Evolutionary conservation across 2,888 invertebrate species (phyloP).

Genomic region (Sclerodermus sp.): DNA sequence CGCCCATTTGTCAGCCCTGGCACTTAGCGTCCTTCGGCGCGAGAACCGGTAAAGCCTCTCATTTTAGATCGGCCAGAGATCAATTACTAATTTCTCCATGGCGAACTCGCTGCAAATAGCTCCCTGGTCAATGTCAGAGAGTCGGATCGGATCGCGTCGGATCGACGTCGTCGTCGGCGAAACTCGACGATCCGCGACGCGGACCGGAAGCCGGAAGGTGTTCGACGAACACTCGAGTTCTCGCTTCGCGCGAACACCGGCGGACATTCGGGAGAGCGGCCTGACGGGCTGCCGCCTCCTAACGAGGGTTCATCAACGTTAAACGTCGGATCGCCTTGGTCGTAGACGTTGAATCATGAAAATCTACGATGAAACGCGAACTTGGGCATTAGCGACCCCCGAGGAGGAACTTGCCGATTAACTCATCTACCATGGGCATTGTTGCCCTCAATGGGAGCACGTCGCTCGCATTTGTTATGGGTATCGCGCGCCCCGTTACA

Average conservation of each 20-base stretch:
- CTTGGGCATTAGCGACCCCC: conserved; percentile 18
- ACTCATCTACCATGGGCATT: conserved; percentile 56
- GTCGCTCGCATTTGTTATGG: conserved; percentile 41
- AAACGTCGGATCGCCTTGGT: background rate
- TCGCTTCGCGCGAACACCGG: too few species aligned
- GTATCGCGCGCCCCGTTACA: conserved; percentile 44
- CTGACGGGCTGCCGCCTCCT: too few species aligned
- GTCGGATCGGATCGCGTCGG: too few species aligned
- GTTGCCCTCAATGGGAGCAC: conserved; percentile 55
- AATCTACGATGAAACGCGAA: conserved; percentile 25
- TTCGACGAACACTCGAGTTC: too few species aligned
- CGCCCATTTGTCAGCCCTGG: background rate
- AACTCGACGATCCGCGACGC: too few species aligned
- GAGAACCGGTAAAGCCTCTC: too few species aligned
- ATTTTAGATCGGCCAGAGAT: background rate
- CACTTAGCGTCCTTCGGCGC: conserved; percentile 12
- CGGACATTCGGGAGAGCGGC: too few species aligned
- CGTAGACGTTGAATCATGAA: background rate
- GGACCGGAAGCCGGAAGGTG: too few species aligned
- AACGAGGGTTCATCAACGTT: too few species aligned
- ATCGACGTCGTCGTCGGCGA: too few species aligned
- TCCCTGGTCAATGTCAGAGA: too few species aligned
- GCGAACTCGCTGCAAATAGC: too few species aligned
- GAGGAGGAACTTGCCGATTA: conserved; percentile 58
- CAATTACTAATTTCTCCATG: background rate